These are phyloP conservation scores for Theodoxus fluviatilis DNA, from an alignment of 2,888 invertebrate genomes.

Conservation along the genomic window DNA sequence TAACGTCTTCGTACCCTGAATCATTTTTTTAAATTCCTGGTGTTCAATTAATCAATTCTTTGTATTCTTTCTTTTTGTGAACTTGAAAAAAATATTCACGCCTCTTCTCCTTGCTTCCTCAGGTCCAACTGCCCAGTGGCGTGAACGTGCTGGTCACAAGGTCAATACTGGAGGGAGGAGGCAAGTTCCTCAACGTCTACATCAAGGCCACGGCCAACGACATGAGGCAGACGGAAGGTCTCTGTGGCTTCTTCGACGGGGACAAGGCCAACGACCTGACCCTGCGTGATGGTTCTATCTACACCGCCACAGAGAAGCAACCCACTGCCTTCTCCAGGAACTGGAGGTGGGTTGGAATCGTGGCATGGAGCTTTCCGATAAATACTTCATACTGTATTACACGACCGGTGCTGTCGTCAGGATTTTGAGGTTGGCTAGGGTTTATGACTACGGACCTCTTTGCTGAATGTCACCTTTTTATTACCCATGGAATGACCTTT, in stretches of 20 bases:
- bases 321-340: constrained; percentile 36
- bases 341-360: constrained; percentile 39
- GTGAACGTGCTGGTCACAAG: neutral
- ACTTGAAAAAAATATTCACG: too few relatives aligned
- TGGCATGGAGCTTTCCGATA: neutral
- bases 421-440: too few relatives aligned
- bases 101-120: neutral
- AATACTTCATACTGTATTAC: too few relatives aligned
- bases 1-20: too few relatives aligned
- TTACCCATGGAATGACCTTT: too few relatives aligned
- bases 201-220: constrained; percentile 45
- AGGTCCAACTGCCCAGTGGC: neutral
- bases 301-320: constrained; percentile 21
- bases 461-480: too few relatives aligned
- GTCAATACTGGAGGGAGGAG: constrained; percentile 1
- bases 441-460: too few relatives aligned
- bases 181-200: constrained; percentile 46
- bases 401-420: too few relatives aligned
- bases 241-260: constrained; percentile 56
- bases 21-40: too few relatives aligned
- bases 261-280: constrained; percentile 42
- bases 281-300: constrained; percentile 36
- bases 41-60: too few relatives aligned
- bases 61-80: too few relatives aligned
- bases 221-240: constrained; percentile 40